These are phyloP conservation scores for Sciurus carolinensis DNA, from an alignment of 2,797 vertebrate genomes.

Conservation along the genomic window DNA sequence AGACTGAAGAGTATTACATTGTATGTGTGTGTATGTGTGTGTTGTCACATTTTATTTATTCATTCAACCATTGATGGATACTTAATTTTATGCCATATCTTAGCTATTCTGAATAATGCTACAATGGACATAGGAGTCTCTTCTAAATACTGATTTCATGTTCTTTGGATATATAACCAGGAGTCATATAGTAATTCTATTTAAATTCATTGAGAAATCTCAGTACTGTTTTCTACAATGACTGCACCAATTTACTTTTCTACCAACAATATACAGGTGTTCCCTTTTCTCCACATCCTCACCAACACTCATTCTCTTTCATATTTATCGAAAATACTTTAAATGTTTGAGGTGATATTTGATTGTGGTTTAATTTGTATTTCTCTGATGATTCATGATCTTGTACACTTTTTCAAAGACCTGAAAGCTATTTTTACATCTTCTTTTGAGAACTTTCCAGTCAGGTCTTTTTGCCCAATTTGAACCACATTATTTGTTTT, in stretches of 20 bases:
- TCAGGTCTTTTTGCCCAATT: background rate
- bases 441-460: background rate
- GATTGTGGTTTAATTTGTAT: background rate
- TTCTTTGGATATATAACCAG: background rate
- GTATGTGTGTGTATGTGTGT: background rate
- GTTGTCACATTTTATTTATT: background rate
- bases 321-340: background rate
- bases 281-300: background rate
- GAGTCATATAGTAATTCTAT: background rate
- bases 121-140: background rate
- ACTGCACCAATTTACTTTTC: background rate
- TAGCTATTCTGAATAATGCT: background rate
- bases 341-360: background rate
- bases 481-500: slow-evolving; percentile 11
- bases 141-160: background rate
- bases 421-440: background rate
- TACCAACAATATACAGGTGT: background rate
- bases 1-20: background rate
- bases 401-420: background rate
- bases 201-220: background rate
- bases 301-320: background rate
- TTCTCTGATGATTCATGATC: background rate
- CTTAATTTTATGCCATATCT: background rate
- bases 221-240: background rate
- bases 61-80: background rate